Evolutionary conservation across 1,140 invertebrate species (phyloP), one percentile per base, ranked within the genome.

Genomic region (Tetramorium alpestre): DNA sequence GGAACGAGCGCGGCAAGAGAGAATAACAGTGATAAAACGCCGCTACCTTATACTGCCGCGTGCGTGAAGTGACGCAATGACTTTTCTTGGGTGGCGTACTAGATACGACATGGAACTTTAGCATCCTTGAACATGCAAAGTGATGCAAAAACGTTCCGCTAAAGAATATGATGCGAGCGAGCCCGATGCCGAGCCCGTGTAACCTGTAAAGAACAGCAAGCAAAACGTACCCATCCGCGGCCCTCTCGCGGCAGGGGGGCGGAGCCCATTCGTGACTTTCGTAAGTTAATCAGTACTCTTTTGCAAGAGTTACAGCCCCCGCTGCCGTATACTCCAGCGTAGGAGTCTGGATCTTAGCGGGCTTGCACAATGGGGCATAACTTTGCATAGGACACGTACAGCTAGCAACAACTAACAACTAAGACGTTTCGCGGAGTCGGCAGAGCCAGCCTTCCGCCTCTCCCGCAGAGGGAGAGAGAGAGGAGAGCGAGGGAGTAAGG

Each of bases 371-470:
- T 93, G 92, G 90, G 88, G 89, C 90, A 92, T 93, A 95, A 95
- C 92, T 95, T 95, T 92, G 92, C 89, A 91, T 90, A 89, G 89
- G 91, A 91, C 89, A 89, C 90, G 88, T 90, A 92, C 77, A 92
- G 80, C 86, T 72, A 91, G 92, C 93, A 94, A 94, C 94, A 93
- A 94, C 94, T 94, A 94, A 95, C 94, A 94, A 94, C 94, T 94
- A 94, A 94, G 94, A 92, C 88, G 91, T 91, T 89, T 77, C 81
- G 88, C 87, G 78, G 82, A 91, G 77, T 86, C 84, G 78, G 84
- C 78, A 58, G 77, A 88, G 85, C 44, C 70, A 13, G 44, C 41
- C 44, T 67, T 56, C 70, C 60, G 51, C 25, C 62, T 22, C 77
- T 85, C 73, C 58, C 51, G n/a, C 6, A 4, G 49, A 62, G 16